These are phyloP conservation scores for Corythornis leucogaster DNA, from an alignment of 2,797 vertebrate species.

Conservation along the genomic window DNA sequence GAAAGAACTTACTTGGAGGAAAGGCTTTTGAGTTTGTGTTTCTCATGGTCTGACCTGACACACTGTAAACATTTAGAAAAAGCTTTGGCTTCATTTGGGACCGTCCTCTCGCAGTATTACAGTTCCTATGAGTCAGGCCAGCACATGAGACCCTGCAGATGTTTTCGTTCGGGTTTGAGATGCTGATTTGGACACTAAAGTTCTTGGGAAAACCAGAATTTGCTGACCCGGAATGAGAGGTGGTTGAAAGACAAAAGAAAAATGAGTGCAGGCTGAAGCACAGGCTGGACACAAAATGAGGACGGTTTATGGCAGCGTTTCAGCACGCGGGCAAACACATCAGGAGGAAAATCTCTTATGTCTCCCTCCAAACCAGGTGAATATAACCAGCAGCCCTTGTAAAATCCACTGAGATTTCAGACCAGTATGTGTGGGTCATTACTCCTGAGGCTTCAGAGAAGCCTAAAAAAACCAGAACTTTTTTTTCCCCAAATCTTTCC, in stretches of 20 bases:
- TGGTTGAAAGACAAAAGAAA: constrained; percentile 48
- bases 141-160: constrained; percentile 3
- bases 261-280: constrained; percentile 10
- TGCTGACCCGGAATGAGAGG: constrained; percentile 52
- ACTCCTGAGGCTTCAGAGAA: neutral
- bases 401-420: neutral
- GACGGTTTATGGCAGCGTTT: constrained; percentile 39
- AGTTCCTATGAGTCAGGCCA: neutral
- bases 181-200: constrained; percentile 57
- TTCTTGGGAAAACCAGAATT: constrained; percentile 53
- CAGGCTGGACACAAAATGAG: neutral
- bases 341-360: constrained; percentile 14
- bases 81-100: neutral
- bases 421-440: neutral
- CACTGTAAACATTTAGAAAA: neutral
- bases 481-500: neutral
- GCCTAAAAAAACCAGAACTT: neutral
- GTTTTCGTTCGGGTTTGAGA: constrained; percentile 54
- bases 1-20: neutral
- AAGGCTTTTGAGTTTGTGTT: neutral
- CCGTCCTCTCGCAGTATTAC: neutral
- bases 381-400: constrained; percentile 40
- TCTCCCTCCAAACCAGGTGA: constrained; percentile 55
- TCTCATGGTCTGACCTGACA: neutral
- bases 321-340: constrained; percentile 17